Evolutionary conservation across 2,888 invertebrate species (phyloP).

Genomic region (Abrostola tripartita): DNA sequence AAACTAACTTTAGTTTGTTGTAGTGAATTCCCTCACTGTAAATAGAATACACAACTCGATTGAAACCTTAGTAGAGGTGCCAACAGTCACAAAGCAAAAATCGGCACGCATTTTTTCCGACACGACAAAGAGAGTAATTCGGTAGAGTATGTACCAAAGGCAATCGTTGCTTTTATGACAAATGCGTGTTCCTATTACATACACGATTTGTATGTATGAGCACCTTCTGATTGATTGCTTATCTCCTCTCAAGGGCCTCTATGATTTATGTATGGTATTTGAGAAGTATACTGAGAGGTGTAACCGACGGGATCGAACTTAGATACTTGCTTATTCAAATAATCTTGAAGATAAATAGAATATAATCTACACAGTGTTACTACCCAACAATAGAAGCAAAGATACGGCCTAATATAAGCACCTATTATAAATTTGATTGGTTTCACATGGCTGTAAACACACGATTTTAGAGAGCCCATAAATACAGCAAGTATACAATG

Average conservation of each 20-base stretch:
- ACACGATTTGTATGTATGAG: constrained; percentile 18
- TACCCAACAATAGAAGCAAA: no score
- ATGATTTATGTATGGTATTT: constrained; percentile 21
- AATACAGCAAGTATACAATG: no score
- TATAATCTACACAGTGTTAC: no score
- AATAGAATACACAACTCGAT: background rate
- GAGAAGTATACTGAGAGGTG: constrained; percentile 11
- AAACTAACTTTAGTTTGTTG: no score
- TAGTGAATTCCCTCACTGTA: background rate
- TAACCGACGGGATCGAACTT: no score
- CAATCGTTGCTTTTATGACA: constrained; percentile 14
- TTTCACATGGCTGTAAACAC: no score
- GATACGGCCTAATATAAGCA: no score
- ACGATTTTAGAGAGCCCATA: no score
- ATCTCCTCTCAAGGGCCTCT: background rate
- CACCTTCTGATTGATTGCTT: constrained; percentile 7
- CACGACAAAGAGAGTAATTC: constrained; percentile 10
- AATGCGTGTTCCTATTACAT: constrained; percentile 4
- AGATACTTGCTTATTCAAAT: no score
- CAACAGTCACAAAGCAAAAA: background rate
- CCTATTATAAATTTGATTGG: no score
- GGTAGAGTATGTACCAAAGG: constrained; percentile 4
- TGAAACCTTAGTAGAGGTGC: background rate
- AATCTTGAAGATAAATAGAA: no score
- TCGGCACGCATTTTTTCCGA: background rate